Base-by-base conservation (phyloP, 2,113 vertebrate species). In the Poeciliopsis turrubarensis region DNA sequence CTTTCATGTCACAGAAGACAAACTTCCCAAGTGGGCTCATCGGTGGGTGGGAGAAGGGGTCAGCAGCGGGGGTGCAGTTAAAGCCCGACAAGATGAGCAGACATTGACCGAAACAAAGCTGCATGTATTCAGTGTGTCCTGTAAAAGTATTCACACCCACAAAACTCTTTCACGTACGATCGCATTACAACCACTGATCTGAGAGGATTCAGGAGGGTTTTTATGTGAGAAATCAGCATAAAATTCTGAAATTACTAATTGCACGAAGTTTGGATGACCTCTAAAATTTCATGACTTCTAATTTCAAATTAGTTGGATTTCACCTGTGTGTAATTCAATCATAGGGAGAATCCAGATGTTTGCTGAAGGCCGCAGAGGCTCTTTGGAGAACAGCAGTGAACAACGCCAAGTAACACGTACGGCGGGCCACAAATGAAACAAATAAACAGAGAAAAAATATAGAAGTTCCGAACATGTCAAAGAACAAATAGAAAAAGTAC, bases 1-100 rank as follows among this genome's bases (percentile, higher is more conserved):
- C 63, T 86, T 91, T 84, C 67, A 82, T 82, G 79, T 87, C 62
- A 82, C 68, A 84, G 61, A 88, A 81, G 79, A 88, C 80, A 69
- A 89, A 88, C 78, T 81, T 82, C 79, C 81, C 73, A 78, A 77
- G 70, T 34, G 60, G 73, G 31, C 76, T 84, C n/a, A 22, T 39
- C 64, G n/a, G 71, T 85, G 75, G 83, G 75, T 81, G 85, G 85
- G 73, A 82, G 19, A 67, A 79, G 25, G 26, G 75, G 87, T 78
- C 66, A 74, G 60, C 60, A 26, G 80, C 83, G 77, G 62, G 37
- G 65, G 68, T 71, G 8, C 68, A 78, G 62, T 60, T n/a, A 44
- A 32, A 75, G 64, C 27, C 70, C 47, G 70, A 79, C 25, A 39
- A 65, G 4, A 75, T 67, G 22, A 57, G 51, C 25, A 22, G 15